phyloP scores from a whole-genome alignment of 2,113 vertebrate genomes.

The Mirza zaza region DNA sequence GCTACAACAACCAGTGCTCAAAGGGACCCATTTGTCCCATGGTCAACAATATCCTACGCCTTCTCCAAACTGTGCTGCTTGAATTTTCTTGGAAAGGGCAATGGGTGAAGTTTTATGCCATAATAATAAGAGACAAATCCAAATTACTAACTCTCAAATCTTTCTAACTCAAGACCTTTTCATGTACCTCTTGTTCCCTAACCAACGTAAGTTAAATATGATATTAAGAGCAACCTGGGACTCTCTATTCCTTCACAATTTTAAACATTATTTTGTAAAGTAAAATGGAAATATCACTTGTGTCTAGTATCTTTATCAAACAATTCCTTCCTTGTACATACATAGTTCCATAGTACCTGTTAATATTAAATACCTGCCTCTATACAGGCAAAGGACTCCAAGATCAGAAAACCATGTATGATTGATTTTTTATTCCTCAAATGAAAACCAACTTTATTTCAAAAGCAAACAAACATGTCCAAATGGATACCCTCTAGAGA shows the following conservation, averaged over 20 bases:
- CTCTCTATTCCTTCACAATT: neutral
- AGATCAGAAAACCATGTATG: conserved; percentile 25
- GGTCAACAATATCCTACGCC: neutral
- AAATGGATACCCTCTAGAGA: neutral
- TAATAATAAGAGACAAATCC: neutral
- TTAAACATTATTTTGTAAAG: neutral
- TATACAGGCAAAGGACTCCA: neutral
- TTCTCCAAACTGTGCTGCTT: neutral
- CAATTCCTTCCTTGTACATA: neutral
- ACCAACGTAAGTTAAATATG: neutral
- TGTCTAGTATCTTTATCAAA: neutral
- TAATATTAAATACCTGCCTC: conserved; percentile 36
- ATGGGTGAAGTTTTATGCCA: neutral
- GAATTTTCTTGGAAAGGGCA: neutral
- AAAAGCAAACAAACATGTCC: conserved; percentile 26
- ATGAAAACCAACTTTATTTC: conserved; percentile 30
- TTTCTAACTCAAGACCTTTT: neutral
- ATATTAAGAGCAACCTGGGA: neutral
- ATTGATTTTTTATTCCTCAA: conserved; percentile 40
- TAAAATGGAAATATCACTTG: neutral
- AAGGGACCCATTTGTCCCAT: neutral
- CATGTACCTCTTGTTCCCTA: neutral
- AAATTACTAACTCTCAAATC: neutral
- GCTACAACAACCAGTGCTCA: neutral
- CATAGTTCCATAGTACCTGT: neutral